These are phyloP conservation scores for Diacarnus erythraeanus DNA, from an alignment of 37 sponge, comb jelly and placozoan species.

Conservation along the genomic window DNA sequence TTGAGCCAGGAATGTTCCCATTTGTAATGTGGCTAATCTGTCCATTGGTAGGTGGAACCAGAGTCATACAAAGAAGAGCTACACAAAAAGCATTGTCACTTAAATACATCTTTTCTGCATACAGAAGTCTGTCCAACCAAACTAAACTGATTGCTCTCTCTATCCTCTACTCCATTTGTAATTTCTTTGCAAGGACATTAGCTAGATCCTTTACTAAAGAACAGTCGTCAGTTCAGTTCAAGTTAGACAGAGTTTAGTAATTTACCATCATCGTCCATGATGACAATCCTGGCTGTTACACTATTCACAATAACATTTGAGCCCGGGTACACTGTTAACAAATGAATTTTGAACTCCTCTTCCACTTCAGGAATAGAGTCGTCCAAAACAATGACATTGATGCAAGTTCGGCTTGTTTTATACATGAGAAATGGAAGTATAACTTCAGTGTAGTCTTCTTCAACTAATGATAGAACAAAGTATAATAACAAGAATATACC, in stretches of 20 bases:
- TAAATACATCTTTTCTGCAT: too few species aligned
- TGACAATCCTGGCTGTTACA: neutral
- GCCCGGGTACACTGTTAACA: neutral
- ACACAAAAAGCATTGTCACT: too few species aligned
- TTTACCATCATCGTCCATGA: slow-evolving; percentile 10
- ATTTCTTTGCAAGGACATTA: too few species aligned
- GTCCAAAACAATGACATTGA: neutral
- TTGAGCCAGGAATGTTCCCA: slow-evolving; percentile 5
- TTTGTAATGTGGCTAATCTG: neutral
- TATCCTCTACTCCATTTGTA: too few species aligned
- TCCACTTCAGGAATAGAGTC: slow-evolving; percentile 1
- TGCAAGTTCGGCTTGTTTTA: neutral
- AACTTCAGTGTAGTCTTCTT: neutral
- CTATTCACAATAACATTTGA: neutral
- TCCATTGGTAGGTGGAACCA: slow-evolving; percentile 9
- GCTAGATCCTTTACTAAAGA: too few species aligned
- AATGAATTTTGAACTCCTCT: neutral
- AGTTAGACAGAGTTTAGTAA: too few species aligned
- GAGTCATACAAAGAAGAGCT: slow-evolving; percentile 1
- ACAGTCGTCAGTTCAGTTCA: too few species aligned
- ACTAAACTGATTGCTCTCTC: too few species aligned
- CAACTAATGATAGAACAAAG: too few species aligned
- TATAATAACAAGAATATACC: too few species aligned
- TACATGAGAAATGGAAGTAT: neutral
- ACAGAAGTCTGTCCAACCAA: too few species aligned